A percentile compares a stretch with the other conserved stretches of the same genome.
phyloP scores from a whole-genome alignment of 2,113 vertebrate genomes.

The Phaethon lepturus region DNA sequence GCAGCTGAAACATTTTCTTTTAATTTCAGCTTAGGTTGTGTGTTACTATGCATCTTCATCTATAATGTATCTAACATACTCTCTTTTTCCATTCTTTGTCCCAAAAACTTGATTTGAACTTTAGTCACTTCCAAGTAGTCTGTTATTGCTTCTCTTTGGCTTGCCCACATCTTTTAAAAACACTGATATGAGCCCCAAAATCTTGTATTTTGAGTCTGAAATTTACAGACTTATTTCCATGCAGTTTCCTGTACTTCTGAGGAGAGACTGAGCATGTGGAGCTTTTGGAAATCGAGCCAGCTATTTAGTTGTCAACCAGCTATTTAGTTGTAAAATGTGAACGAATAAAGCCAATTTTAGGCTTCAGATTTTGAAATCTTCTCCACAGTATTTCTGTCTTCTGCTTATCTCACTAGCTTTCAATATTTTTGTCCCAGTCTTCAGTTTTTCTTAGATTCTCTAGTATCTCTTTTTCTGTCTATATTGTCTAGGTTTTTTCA shows the following conservation, averaged over 20 bases:
- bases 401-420: background rate
- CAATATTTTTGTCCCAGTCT: background rate
- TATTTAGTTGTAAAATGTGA: background rate
- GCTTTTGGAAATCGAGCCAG: background rate
- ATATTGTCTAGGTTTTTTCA: background rate
- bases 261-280: background rate
- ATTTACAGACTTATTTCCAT: background rate
- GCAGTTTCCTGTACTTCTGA: background rate
- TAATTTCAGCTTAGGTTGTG: background rate
- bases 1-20: background rate
- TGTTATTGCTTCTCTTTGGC: background rate
- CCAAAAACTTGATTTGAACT: background rate
- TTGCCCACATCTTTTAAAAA: background rate
- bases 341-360: background rate
- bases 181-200: background rate
- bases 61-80: background rate
- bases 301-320: background rate
- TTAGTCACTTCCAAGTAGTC: background rate
- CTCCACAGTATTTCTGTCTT: background rate
- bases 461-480: background rate
- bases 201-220: background rate
- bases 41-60: background rate
- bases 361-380: background rate
- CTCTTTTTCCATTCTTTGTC: background rate
- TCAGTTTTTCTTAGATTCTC: background rate